Base-by-base conservation (phyloP, 2,888 invertebrate genomes). In the Hipparchia semele region DNA sequence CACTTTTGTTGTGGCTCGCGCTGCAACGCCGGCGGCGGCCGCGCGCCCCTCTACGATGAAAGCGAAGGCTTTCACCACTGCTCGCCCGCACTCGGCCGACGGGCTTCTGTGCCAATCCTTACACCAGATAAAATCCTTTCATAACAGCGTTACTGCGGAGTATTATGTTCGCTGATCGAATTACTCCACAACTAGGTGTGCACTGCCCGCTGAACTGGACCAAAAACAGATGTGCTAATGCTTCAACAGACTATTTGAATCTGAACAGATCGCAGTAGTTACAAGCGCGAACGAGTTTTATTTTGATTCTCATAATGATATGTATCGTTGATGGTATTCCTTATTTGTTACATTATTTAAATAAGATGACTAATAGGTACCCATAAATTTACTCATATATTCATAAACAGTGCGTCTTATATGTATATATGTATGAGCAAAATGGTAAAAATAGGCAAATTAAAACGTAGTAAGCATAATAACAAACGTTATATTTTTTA, bases 1-100 rank as follows among this genome's bases (percentile, higher is more conserved):
- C 92, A 92, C 92, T 91, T 91, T 88, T 87, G 90, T 85, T 87
- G 87, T 87, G 87, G 82, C 84, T 68, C 71, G 76, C 68, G 72
- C 75, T 72, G 73, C 69, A 74, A 64, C 70, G 73, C 70, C 75
- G 67, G 79, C 84, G 81, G 82, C 80, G 80, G 80, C 81, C 79
- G 80, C 79, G 75, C 83, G 87, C 90, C 90, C 91, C 91, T 88
- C 91, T 85, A 84, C 84, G 86, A 92, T 90, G 92, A 92, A 92
- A 92, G 92, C 87, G 85, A 82, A 82, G 89, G 91, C 92, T 92
- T 92, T 91, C 92, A 91, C 91, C 89, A 84, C 80, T 79, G 82
- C 79, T 62, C 69, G 71, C 56, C 61, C 68, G 71, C 73, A 54
- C 67, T 64, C 58, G 46, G 67, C 70, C 70, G 13, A 66, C 65